Conservation (phyloP, 2,888 invertebrate genomes). For the Podabrus alpinus region DNA sequence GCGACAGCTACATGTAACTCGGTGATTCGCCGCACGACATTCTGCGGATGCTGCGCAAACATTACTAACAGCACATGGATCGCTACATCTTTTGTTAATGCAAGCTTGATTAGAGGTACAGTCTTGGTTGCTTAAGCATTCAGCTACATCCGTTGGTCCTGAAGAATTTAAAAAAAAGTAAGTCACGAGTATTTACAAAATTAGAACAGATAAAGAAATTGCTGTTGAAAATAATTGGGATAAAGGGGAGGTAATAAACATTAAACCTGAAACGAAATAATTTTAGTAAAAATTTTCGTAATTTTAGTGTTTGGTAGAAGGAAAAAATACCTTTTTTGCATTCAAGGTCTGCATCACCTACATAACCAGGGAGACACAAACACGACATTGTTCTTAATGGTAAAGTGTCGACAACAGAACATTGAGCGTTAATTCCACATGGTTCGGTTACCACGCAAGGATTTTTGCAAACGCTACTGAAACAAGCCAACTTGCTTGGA, state of each 20-base stretch:
- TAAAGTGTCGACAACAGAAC: conserved; percentile 82
- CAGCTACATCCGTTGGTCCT: conserved; percentile 58
- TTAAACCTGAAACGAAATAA: conserved; percentile 20
- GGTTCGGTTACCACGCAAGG: conserved; percentile 79
- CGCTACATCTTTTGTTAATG: conserved; percentile 72
- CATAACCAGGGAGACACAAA: conserved; percentile 79
- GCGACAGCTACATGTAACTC: conserved; percentile 77
- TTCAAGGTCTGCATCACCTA: conserved; percentile 84
- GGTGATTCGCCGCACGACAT: conserved; percentile 76
- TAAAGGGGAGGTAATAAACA: conserved; percentile 4
- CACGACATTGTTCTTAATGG: conserved; percentile 89
- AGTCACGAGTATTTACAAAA: conserved; percentile 8
- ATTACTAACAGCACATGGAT: conserved; percentile 71
- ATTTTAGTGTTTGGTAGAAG: conserved; percentile 10
- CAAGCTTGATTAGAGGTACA: conserved; percentile 76
- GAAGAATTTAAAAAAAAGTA: conserved; percentile 30
- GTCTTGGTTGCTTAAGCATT: conserved; percentile 73
- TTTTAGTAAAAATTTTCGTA: conserved; percentile 4
- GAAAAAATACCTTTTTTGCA: conserved; percentile 59
- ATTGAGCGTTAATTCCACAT: conserved; percentile 80
- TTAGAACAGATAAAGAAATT: conserved; percentile 29
- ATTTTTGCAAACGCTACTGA: conserved; percentile 77
- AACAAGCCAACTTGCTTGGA: conserved; percentile 83
- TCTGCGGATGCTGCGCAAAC: conserved; percentile 80
- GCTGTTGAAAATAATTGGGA: conserved; percentile 21